Evolutionary conservation across 2,113 vertebrate genomes (phyloP).

Genomic region (Gorsachius goisagi): DNA sequence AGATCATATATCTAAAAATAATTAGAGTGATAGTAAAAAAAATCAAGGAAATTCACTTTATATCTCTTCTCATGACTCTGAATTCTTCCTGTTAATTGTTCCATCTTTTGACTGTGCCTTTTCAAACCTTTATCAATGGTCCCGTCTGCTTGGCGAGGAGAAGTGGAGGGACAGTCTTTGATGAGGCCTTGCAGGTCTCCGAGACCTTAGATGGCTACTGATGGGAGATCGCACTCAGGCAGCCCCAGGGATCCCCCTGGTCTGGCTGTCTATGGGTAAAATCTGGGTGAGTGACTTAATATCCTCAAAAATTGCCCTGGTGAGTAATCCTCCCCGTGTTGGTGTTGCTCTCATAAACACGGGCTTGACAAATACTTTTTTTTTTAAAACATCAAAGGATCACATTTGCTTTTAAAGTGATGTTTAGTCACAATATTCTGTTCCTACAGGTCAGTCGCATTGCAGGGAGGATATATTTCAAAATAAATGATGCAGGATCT

Average conservation of each 20-base stretch:
- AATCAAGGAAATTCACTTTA: not conserved
- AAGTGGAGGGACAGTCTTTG: not conserved
- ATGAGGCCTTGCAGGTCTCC: not conserved
- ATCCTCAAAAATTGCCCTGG: not conserved
- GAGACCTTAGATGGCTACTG: not conserved
- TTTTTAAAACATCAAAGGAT: not conserved
- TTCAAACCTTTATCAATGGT: not conserved
- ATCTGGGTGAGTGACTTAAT: not conserved
- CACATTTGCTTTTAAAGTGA: not conserved
- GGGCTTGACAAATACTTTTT: not conserved
- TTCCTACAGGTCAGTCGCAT: not conserved
- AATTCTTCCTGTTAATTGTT: not conserved
- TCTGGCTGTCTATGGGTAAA: not conserved
- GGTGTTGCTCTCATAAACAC: not conserved
- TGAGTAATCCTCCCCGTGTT: not conserved
- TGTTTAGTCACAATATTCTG: not conserved
- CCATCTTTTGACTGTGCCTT: not conserved
- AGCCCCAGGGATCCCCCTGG: not conserved
- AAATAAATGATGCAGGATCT: not conserved
- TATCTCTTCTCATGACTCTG: not conserved
- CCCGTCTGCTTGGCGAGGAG: not conserved
- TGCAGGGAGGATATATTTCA: not conserved
- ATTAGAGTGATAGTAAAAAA: rapidly evolving
- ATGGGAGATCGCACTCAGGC: not conserved
- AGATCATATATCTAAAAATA: not conserved